Percentiles rank a stretch among this genome's conserved stretches.
phyloP scores from a whole-genome alignment of 2,113 vertebrate genomes.

The Galemys pyrenaicus region DNA sequence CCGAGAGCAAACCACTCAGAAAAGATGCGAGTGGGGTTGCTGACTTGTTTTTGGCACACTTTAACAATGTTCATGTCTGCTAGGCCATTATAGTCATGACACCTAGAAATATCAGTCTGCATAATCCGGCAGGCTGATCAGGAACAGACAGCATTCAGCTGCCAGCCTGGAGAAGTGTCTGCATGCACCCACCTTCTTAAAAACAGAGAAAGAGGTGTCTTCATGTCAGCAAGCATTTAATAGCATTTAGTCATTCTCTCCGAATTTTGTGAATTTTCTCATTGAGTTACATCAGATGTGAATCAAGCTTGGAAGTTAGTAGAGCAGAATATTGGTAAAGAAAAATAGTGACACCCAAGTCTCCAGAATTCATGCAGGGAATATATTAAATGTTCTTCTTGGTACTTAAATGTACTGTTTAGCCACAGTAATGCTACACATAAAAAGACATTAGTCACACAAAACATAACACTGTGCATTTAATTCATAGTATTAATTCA shows the following conservation, averaged over 20 bases:
- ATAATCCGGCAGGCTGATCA: not conserved
- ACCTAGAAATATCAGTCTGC: not conserved
- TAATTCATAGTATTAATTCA: slow-evolving; percentile 56
- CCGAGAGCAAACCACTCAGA: not conserved
- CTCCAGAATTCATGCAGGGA: slow-evolving; percentile 58
- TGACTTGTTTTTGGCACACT: not conserved
- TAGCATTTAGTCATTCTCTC: not conserved
- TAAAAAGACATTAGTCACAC: slow-evolving; percentile 75
- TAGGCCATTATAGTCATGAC: not conserved
- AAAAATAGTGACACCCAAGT: not conserved
- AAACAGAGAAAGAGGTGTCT: not conserved
- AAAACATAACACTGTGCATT: slow-evolving; percentile 69
- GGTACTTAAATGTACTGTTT: slow-evolving; percentile 81
- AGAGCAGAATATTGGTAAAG: slow-evolving; percentile 52
- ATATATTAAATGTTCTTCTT: slow-evolving; percentile 69
- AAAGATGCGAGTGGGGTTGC: not conserved
- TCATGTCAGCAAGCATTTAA: not conserved
- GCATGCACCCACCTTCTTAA: not conserved
- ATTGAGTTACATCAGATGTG: slow-evolving; percentile 79
- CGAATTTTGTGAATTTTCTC: slow-evolving; percentile 67
- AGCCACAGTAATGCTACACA: slow-evolving; percentile 78
- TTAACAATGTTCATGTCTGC: not conserved
- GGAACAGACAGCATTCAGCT: not conserved
- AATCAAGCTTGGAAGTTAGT: slow-evolving; percentile 62
- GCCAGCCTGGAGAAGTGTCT: not conserved